phyloP scores from a whole-genome alignment of 2,113 vertebrate genomes.

The Riparia riparia region DNA sequence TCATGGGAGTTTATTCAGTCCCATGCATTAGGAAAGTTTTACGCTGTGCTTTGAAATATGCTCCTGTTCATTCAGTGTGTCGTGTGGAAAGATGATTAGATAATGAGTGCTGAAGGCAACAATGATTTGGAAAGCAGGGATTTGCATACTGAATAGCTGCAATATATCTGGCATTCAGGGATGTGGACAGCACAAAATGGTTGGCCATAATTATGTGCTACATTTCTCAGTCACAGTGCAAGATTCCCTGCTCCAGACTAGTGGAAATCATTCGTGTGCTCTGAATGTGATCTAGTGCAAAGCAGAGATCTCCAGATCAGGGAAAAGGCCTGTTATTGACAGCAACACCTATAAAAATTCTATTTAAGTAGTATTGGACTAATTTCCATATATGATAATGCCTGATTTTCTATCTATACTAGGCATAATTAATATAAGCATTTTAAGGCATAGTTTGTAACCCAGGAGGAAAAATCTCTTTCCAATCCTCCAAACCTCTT shows the following conservation, averaged over 20 bases:
- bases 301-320: neutral
- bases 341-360: neutral
- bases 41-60: conserved; percentile 21
- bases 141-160: conserved; percentile 44
- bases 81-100: conserved; percentile 26
- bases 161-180: neutral
- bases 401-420: neutral
- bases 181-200: neutral
- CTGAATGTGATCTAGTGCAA: neutral
- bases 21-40: neutral
- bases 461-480: neutral
- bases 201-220: neutral
- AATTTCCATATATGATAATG: neutral
- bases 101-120: conserved; percentile 39
- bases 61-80: neutral
- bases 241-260: neutral
- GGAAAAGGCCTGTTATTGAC: neutral
- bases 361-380: neutral
- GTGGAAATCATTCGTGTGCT: neutral
- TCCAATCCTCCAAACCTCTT: neutral
- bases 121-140: conserved; percentile 28
- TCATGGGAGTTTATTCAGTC: neutral
- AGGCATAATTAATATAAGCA: neutral
- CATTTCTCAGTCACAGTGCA: neutral
- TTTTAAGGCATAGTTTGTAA: neutral